Evolutionary conservation across 2,888 invertebrate species (phyloP), one percentile per base, ranked within the genome.

Genomic region (Noctua fimbriata): DNA sequence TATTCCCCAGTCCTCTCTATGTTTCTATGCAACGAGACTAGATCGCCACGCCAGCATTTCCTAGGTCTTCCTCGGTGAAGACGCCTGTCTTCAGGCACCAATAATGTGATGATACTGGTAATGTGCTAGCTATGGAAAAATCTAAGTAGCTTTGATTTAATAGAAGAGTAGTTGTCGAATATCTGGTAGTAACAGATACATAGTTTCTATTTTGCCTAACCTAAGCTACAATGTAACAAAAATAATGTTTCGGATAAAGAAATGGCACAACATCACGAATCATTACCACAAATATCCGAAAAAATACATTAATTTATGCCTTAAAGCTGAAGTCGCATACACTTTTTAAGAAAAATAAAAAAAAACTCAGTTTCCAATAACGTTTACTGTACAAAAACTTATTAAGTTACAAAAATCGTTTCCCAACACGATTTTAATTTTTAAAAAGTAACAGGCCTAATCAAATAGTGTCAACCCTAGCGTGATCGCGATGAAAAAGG

Each of bases 401-500:
- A 5, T 52, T 0, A 18, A n/a, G 6, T 1, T 7, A 5, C 58
- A 58, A 81, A 66, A 55, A 9, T 18, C 36, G 63, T 49, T 49
- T 36, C 32, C 14, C 14, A 71, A 47, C 16, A 63, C 41, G 3
- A 41, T 60, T 58, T 67, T 36, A 69, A 55, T 47, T n/a, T n/a
- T n/a, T 9, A 21, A 78, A 77, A 76, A 36, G 7, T 18, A 49
- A 69, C 16, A 49, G 21, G 1, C 14, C 32, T 81, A 79, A 73
- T 77, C 49, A 82, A 86, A 88, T 71, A 74, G 55, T 63, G 82
- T 67, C 89, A 92, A 69, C 92, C 92, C 90, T 92, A 75, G 36
- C 86, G 81, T 77, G 87, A 90, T 90, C 87, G 87, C 89, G 90
- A 89, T 91, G 89, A 89, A 90, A 89, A 89, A 84, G 87, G 89